phyloP scores from a whole-genome alignment of 2,888 invertebrate genomes.

The Tetragnatha montana region DNA sequence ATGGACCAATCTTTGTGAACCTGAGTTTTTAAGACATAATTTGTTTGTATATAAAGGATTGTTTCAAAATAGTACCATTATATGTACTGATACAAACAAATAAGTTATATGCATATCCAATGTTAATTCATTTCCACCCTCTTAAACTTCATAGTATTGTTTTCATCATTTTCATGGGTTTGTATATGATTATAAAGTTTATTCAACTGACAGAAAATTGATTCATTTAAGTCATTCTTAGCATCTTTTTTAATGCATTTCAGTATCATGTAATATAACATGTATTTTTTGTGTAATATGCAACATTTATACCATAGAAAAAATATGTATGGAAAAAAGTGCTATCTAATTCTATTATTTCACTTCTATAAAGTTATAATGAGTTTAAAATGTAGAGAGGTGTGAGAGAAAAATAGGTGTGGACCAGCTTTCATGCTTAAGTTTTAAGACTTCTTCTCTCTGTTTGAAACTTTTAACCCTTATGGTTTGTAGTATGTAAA shows the following conservation, averaged over 20 bases:
- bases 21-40: neutral
- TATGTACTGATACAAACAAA: neutral
- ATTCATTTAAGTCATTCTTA: neutral
- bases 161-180: neutral
- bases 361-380: too few species aligned
- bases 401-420: too few species aligned
- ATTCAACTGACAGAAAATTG: neutral
- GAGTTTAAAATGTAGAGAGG: too few species aligned
- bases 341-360: neutral
- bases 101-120: neutral
- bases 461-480: too few species aligned
- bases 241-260: conserved; percentile 1
- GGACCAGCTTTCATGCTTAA: too few species aligned
- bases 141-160: neutral
- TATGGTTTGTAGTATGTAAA: too few species aligned
- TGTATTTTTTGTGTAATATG: neutral
- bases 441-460: too few species aligned
- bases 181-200: neutral
- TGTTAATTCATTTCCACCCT: neutral
- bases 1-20: neutral
- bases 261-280: neutral
- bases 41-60: neutral
- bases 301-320: neutral
- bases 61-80: neutral
- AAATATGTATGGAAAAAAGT: neutral